Evolutionary conservation across 2,888 invertebrate genomes (phyloP), one percentile per base, ranked within the genome.

Genomic region (Phengaris alcon): DNA sequence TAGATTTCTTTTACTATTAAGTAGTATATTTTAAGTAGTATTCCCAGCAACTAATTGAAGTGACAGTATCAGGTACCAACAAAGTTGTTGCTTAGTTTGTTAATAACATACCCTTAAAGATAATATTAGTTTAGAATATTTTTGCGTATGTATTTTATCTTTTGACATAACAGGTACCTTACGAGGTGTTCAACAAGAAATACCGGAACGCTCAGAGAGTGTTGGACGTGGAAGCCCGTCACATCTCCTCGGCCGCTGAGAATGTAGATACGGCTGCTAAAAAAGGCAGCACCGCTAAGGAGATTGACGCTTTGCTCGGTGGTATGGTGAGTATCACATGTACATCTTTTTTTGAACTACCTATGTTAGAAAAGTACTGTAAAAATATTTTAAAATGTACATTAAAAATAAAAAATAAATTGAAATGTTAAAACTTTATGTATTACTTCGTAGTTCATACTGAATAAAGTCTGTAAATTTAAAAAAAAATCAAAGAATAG

Each of bases 141-240:
- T 35, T 35, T 35, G 35, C 35, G 2, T 35, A 35, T 3, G n/a
- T n/a, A 12, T 46, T 13, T n/a, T 55, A 22, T 35, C 3, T 7
- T 46, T 74, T 12, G 6, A n/a, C 76, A 77, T 81, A 87, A 22
- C 82, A 98, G 97, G 98, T 99, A 79, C 99, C 99, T 2, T 99
- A 99, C 86, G 99, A 99, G 91, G 95, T 99, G 73, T 94, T 99
- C 80, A 99, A 99, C 91, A 99, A 99, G 89, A 98, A 97, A 83
- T 99, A 99, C 88, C 96, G 99, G 75, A 96, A 97, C 70, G 98
- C 99, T 3, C 99, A 99, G 89, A 98, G 99, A 83, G 96, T 97
- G 12, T 92, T 99, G 76, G 99, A 99, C 84, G 95, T 99, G 77
- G 99, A 98, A 87, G 97, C 97, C 0, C 96, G 98, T 2, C 97